Conservation (phyloP, 2,888 invertebrate genomes). For the Caenorhabditis macrosperma region DNA sequence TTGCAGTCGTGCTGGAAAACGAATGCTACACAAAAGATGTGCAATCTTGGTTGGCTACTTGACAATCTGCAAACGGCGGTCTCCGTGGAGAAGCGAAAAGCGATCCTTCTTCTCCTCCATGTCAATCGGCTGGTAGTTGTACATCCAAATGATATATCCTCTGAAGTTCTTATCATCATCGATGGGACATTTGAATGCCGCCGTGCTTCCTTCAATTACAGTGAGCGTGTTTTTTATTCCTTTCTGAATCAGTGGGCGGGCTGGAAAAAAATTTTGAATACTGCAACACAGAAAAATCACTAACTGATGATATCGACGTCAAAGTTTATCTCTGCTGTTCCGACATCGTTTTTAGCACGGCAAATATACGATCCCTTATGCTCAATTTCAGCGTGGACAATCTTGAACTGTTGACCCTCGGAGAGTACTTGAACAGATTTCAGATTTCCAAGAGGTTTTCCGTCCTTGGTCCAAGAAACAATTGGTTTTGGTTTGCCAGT, state of each 20-base stretch:
- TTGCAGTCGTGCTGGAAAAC: conserved; percentile 67
- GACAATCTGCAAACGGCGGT: conserved; percentile 60
- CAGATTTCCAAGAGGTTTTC: conserved; percentile 59
- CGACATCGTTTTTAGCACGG: conserved; percentile 76
- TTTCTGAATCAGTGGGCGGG: conserved; percentile 82
- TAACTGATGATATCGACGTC: conserved; percentile 83
- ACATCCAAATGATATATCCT: conserved; percentile 74
- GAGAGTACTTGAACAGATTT: conserved; percentile 71
- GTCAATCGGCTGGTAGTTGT: conserved; percentile 58
- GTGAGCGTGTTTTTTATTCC: conserved; percentile 77
- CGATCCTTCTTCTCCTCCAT: background rate
- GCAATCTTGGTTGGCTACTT: conserved; percentile 26
- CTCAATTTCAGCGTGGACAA: conserved; percentile 69
- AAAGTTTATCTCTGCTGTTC: conserved; percentile 80
- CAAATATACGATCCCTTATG: conserved; percentile 69
- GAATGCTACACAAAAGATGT: conserved; percentile 30
- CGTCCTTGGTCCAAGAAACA: conserved; percentile 81
- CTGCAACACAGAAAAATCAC: conserved; percentile 4
- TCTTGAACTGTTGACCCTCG: conserved; percentile 78
- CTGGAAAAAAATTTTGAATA: conserved; percentile 79
- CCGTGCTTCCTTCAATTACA: conserved; percentile 80
- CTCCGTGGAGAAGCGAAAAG: conserved; percentile 51
- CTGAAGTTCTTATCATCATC: conserved; percentile 69
- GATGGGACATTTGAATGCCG: conserved; percentile 81
- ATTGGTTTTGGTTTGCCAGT: conserved; percentile 81